phyloP scores from a whole-genome alignment of 2,113 vertebrate genomes.

The human region DNA sequence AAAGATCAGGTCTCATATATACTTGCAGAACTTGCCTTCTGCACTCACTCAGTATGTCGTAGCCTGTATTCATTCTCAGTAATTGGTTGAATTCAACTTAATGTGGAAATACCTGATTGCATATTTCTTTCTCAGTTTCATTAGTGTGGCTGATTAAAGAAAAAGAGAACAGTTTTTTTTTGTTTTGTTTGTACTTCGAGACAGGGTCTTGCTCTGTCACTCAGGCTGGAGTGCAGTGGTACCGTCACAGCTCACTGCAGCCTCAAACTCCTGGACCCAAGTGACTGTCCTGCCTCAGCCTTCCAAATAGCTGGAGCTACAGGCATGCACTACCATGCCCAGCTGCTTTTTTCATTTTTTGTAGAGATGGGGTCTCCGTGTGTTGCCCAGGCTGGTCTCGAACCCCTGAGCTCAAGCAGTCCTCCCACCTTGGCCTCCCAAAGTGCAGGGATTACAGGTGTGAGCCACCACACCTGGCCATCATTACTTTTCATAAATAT shows the following conservation, averaged over 20 bases:
- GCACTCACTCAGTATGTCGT: too few relatives aligned
- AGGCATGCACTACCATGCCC: not conserved
- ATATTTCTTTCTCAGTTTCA: not conserved
- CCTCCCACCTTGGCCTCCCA: not conserved
- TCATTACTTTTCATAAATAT: too few relatives aligned
- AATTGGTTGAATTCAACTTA: not conserved
- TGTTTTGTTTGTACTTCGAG: too few relatives aligned
- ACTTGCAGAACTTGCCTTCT: not conserved
- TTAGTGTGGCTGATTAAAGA: not conserved
- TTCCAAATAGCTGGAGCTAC: not conserved
- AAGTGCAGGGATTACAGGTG: not conserved
- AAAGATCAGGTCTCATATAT: not conserved
- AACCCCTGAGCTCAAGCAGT: not conserved
- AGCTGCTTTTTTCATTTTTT: not conserved
- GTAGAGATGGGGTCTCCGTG: not conserved
- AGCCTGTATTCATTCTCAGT: not conserved
- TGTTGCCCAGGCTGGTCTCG: not conserved
- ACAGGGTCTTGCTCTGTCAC: too few relatives aligned
- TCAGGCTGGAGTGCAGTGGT: not conserved
- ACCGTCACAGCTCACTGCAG: not conserved
- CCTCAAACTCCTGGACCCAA: not conserved
- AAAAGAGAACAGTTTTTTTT: not conserved
- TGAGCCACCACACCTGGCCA: not conserved
- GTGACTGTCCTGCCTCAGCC: not conserved
- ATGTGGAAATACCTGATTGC: not conserved